Percentiles rank a stretch among this genome's conserved stretches.
Conservation (phyloP, 2,797 vertebrate genomes). For the Caiman crocodilus region DNA sequence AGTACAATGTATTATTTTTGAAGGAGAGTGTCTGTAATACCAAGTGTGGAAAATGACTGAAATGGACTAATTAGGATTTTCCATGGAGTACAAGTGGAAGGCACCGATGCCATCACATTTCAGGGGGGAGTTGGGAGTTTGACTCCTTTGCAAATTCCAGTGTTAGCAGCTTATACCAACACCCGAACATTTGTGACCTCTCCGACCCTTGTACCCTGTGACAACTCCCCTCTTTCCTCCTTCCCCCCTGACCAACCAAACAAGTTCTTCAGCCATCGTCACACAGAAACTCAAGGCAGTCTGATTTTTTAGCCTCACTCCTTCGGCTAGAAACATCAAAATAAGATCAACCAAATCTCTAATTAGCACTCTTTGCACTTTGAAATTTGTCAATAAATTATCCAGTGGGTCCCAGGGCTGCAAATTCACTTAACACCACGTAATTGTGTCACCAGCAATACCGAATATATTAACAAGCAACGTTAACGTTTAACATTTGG, state of each 20-base stretch:
- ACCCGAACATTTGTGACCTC: not conserved
- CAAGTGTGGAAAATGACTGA: not conserved
- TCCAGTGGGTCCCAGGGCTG: not conserved
- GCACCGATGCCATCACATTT: not conserved
- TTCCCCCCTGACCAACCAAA: not conserved
- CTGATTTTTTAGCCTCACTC: not conserved
- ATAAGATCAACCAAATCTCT: not conserved
- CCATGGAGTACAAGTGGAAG: not conserved
- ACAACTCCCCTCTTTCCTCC: not conserved
- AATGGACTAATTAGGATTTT: not conserved
- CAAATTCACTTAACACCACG: not conserved
- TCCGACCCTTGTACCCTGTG: not conserved
- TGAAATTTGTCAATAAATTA: not conserved
- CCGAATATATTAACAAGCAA: not conserved
- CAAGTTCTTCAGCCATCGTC: not conserved
- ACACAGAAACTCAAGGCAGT: not conserved
- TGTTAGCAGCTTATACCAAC: not conserved
- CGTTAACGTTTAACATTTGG: not conserved
- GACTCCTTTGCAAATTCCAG: not conserved
- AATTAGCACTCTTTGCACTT: not conserved
- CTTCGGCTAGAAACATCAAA: not conserved
- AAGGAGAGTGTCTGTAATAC: not conserved
- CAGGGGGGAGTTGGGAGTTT: not conserved
- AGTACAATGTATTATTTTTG: not conserved
- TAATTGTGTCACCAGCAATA: not conserved